These are phyloP conservation scores for Micromesistius poutassou DNA, from an alignment of 2,797 vertebrate genomes.

Conservation along the genomic window DNA sequence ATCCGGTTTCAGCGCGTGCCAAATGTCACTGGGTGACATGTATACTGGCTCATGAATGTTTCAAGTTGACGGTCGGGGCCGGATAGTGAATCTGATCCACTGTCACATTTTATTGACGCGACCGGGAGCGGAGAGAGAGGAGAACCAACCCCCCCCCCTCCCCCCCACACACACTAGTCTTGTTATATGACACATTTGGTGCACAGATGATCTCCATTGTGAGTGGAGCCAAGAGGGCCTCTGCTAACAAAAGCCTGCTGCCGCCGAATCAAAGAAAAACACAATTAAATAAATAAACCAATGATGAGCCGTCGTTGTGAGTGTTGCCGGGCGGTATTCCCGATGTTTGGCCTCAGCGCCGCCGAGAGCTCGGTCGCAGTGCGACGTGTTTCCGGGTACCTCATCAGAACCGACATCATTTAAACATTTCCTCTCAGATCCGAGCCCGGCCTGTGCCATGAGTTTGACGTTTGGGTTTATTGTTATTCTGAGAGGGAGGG, in stretches of 20 bases:
- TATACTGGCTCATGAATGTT: constrained; percentile 34
- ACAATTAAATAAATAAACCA: constrained; percentile 31
- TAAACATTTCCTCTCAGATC: constrained; percentile 17
- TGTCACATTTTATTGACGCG: constrained; percentile 55
- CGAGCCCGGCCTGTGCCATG: constrained; percentile 15
- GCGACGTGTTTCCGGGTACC: constrained; percentile 1
- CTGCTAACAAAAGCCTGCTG: constrained; percentile 52
- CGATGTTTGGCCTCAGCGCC: background rate
- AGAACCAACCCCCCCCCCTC: constrained; percentile 14
- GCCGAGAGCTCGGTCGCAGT: constrained; percentile 34
- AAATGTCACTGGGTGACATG: constrained; percentile 57
- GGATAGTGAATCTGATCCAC: constrained; percentile 44
- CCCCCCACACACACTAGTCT: constrained; percentile 38
- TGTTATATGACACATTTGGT: constrained; percentile 63
- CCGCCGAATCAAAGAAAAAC: constrained; percentile 19
- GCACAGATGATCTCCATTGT: constrained; percentile 59
- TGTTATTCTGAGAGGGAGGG: constrained; percentile 13
- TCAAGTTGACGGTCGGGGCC: constrained; percentile 4
- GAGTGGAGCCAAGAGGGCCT: constrained; percentile 45
- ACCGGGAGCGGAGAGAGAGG: constrained; percentile 18
- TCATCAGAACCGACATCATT: background rate
- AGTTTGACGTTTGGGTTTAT: constrained; percentile 26
- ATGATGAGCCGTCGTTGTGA: constrained; percentile 42
- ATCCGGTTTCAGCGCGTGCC: constrained; percentile 58
- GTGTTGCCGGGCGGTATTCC: constrained; percentile 18